A percentile compares a stretch with the other conserved stretches of the same genome.
These are phyloP conservation scores for Brachyhypopomus occidentalis DNA, from an alignment of 2,113 vertebrate genomes.

Conservation along the genomic window DNA sequence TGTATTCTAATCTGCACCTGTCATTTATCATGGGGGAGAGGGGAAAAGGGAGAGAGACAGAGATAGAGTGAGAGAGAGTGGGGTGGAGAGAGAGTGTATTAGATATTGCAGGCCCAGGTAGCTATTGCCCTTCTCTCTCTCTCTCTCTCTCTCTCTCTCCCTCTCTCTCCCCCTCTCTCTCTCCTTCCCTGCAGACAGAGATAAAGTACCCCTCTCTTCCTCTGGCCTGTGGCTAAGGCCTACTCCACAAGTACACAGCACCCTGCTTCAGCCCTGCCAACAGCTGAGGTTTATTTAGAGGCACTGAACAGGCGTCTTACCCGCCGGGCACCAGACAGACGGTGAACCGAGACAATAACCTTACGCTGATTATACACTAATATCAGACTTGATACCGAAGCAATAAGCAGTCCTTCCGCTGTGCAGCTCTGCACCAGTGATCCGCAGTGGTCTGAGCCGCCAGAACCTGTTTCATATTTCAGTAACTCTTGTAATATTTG, in stretches of 20 bases:
- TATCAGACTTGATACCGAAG: background rate
- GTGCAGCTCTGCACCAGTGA: background rate
- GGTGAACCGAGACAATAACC: background rate
- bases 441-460: background rate
- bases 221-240: background rate
- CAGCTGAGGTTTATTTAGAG: constrained; percentile 15
- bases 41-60: constrained; percentile 5
- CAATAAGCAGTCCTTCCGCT: background rate
- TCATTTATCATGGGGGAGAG: constrained; percentile 46
- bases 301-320: background rate
- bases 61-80: constrained; percentile 24
- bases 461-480: constrained; percentile 26
- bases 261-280: background rate
- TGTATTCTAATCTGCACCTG: constrained; percentile 46
- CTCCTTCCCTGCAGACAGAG: background rate
- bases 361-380: constrained; percentile 26
- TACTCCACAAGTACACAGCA: background rate
- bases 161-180: background rate
- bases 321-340: background rate
- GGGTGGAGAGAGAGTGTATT: constrained; percentile 18
- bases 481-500: constrained; percentile 35
- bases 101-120: constrained; percentile 2
- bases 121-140: background rate
- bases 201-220: background rate
- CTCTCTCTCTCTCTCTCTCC: background rate